Evolutionary conservation across 2,888 invertebrate species (phyloP).

Genomic region (Epinotia nisella): DNA sequence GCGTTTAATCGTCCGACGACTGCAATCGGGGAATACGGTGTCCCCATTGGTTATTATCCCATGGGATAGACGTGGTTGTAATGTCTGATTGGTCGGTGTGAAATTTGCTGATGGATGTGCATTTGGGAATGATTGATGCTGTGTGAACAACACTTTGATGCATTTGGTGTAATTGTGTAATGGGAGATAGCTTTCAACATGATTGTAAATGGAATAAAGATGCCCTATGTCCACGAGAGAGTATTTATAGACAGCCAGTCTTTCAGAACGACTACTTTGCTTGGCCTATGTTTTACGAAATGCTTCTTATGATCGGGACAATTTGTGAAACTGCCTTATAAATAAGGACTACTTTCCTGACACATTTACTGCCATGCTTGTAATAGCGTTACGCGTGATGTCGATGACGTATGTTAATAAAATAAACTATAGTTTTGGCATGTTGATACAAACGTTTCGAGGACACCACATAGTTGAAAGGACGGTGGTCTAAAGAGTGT

Average conservation of each 20-base stretch:
- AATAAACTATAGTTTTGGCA: too few relatives aligned
- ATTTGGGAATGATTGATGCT: conserved; percentile 35
- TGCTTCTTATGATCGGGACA: neutral
- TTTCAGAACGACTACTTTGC: too few relatives aligned
- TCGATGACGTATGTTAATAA: too few relatives aligned
- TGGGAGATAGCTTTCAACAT: neutral
- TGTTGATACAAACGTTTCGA: too few relatives aligned
- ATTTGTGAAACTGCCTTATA: neutral
- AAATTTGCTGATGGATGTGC: conserved; percentile 38
- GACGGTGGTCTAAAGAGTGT: too few relatives aligned
- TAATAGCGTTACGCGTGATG: too few relatives aligned
- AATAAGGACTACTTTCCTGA: neutral
- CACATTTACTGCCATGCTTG: neutral
- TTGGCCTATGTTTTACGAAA: neutral
- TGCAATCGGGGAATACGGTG: conserved; percentile 48
- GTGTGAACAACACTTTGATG: conserved; percentile 21
- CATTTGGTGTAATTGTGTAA: conserved; percentile 18
- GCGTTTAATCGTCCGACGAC: conserved; percentile 65
- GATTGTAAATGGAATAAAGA: neutral
- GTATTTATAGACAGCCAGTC: too few relatives aligned
- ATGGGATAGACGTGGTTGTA: conserved; percentile 38
- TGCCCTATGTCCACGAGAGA: too few relatives aligned
- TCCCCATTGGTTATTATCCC: conserved; percentile 38
- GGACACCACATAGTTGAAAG: too few relatives aligned
- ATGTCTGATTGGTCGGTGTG: conserved; percentile 39